Base-by-base conservation (phyloP, 37 sponge, comb jelly and placozoan genomes). In the Oopsacas minuta region DNA sequence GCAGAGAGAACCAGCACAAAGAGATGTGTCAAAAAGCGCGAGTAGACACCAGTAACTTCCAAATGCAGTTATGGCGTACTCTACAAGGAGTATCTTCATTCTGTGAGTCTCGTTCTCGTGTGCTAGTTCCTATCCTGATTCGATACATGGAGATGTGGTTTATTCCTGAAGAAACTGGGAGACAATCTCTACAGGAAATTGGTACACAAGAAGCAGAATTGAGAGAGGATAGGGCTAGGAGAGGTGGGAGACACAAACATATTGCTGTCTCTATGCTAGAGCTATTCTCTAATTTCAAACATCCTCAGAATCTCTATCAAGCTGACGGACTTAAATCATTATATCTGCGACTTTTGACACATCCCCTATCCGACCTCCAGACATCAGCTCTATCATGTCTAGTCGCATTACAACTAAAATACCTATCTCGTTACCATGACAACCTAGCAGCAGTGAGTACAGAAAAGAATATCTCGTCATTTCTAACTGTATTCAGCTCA, bases 281-380 rank as follows among this genome's bases (percentile, higher is more conserved):
- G 10, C 75, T 90, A 37, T 91, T 95, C 84, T 86, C 90, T 25
- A 83, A 83, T 23, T 95, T 95, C 86, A 87, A 84, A 15, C 93
- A 93, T 49, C 92, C 94, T 35, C 87, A 87, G 51, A 83, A 81
- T 1, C 81, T 95, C 52, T 91, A 93, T 53, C 82, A 53, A 42
- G 84, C 93, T 36, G 84, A 86, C 22, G 90, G 91, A 23, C 84
- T 95, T 28, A 53, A 39, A 61, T 35, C 82, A 23, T 84, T 93
- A 37, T 95, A 89, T 81, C 36, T 81, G 28, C 82, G 93, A 94
- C 86, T 95, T 81, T 85, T 95, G 37, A 85, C 86, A 17, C 91
- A 91, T 49, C 87, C 82, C n/a, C 87, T 89, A 7, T 37, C 88
- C 81, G 86, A 87, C n/a, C 82, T 95, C 23, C 96, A 95, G 85